A percentile compares a stretch with the other conserved stretches of the same genome.
Conservation (phyloP, 2,113 vertebrate genomes). For the Odocoileus hemionus region DNA sequence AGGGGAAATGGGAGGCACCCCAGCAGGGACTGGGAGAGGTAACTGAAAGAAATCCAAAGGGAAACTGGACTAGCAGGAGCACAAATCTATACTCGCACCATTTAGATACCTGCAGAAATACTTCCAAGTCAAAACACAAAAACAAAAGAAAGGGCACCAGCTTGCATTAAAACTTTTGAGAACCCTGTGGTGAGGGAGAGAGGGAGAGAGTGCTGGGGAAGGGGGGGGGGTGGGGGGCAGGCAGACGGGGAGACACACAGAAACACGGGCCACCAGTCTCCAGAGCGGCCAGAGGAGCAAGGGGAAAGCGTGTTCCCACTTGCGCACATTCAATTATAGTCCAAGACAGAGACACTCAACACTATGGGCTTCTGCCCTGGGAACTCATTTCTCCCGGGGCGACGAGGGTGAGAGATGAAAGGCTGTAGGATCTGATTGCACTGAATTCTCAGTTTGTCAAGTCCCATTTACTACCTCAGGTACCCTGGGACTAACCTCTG, state of each 20-base stretch:
- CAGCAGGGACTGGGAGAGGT: neutral
- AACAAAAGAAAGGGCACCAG: neutral
- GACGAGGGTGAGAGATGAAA: conserved; percentile 57
- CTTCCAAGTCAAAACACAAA: neutral
- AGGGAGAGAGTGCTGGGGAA: neutral
- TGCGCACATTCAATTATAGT: fast-evolving
- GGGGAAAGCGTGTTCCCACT: fast-evolving
- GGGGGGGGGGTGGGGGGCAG: fast-evolving
- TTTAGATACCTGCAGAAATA: neutral
- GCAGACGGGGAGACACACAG: neutral
- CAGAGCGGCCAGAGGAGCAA: neutral
- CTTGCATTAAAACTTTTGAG: neutral
- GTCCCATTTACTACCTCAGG: conserved; percentile 27
- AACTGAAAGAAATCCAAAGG: neutral
- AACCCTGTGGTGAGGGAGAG: neutral
- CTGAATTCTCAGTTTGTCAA: conserved; percentile 55
- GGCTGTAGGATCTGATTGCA: conserved; percentile 34
- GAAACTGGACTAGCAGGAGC: neutral
- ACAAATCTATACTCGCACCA: neutral
- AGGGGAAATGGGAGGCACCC: neutral
- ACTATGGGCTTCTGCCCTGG: neutral
- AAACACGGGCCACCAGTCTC: neutral
- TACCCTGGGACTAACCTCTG: conserved; percentile 42
- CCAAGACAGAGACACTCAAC: neutral
- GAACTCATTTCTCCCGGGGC: neutral